Conservation (phyloP, 2,113 vertebrate species). For the Bos javanicus region DNA sequence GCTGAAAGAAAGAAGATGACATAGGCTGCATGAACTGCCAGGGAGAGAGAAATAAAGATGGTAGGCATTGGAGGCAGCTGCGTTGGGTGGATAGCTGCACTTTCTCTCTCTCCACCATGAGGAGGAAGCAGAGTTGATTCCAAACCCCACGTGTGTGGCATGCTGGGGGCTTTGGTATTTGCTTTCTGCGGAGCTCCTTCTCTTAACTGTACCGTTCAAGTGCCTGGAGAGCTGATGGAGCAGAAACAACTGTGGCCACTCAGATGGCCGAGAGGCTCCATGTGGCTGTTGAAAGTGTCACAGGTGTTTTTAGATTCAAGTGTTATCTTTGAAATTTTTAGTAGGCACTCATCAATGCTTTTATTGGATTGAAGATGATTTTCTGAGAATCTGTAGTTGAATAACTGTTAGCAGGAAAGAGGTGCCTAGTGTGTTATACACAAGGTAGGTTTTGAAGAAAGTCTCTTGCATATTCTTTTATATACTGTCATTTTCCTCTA, state of each 20-base stretch:
- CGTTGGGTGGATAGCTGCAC: not conserved
- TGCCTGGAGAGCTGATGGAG: not conserved
- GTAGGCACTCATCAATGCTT: not conserved
- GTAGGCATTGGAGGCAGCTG: not conserved
- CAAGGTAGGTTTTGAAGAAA: not conserved
- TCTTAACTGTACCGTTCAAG: not conserved
- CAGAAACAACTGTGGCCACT: not conserved
- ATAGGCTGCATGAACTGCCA: not conserved
- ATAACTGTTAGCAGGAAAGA: not conserved
- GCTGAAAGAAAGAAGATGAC: not conserved
- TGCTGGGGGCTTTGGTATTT: not conserved
- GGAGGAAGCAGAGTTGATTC: not conserved
- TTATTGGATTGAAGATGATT: not conserved
- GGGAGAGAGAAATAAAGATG: not conserved
- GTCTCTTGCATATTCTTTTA: not conserved
- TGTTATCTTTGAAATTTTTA: not conserved
- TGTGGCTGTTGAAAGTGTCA: not conserved
- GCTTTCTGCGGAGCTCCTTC: not conserved
- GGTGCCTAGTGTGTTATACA: not conserved
- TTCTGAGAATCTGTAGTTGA: not conserved
- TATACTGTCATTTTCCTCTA: not conserved
- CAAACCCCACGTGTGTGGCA: not conserved
- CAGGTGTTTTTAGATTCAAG: not conserved
- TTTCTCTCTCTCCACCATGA: not conserved
- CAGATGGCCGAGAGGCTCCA: not conserved